A percentile compares a stretch with the other conserved stretches of the same genome.
Conservation (phyloP, 2,113 vertebrate species). For the Prionailurus viverrinus region DNA sequence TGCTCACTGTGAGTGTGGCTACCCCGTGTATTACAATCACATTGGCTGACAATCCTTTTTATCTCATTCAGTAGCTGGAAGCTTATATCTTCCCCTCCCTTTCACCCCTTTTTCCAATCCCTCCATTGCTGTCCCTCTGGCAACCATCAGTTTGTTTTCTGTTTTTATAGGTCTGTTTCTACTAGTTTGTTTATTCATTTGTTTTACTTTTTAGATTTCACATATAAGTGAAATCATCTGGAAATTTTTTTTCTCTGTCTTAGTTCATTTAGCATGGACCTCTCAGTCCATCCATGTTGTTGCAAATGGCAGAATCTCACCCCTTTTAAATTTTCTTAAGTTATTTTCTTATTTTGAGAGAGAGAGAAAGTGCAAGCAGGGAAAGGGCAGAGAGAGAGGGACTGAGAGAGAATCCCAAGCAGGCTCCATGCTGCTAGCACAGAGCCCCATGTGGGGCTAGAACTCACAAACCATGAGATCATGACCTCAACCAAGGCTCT, state of each 20-base stretch:
- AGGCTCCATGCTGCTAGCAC: no score
- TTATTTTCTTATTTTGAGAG: no score
- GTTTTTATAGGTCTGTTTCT: neutral
- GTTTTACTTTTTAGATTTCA: neutral
- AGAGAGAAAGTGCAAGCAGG: no score
- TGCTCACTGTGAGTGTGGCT: neutral
- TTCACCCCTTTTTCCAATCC: neutral
- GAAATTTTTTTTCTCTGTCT: neutral
- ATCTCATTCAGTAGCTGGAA: neutral
- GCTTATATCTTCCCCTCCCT: neutral
- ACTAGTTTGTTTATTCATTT: neutral
- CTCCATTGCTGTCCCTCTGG: neutral
- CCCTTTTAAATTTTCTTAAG: no score
- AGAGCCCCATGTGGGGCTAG: no score
- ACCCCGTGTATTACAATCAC: rapidly evolving
- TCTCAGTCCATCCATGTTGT: neutral
- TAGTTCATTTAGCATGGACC: neutral
- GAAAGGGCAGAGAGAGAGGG: no score
- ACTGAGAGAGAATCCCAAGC: no score
- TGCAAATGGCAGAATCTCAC: neutral
- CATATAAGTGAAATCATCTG: neutral
- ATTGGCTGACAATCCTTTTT: neutral
- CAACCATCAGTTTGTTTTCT: neutral
- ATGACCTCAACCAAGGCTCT: neutral
- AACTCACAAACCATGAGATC: no score